phyloP scores from a whole-genome alignment of 2,113 vertebrate species.

The Nothoprocta perdicaria region DNA sequence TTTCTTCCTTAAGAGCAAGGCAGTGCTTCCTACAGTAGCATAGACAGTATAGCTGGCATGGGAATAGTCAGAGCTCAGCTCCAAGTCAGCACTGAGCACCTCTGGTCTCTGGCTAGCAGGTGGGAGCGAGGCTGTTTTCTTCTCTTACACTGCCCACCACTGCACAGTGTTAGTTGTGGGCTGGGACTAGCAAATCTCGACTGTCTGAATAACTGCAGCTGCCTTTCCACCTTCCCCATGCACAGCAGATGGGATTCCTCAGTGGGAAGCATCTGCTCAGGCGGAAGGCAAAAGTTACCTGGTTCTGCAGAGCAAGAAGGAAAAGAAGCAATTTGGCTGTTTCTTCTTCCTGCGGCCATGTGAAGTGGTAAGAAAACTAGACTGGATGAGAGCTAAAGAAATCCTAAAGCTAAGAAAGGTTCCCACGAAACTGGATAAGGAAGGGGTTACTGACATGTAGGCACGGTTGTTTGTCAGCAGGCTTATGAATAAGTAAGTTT shows the following conservation, averaged over 20 bases:
- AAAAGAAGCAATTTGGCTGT: not conserved
- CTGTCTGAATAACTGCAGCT: not conserved
- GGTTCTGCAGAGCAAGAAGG: not conserved
- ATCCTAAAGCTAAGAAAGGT: not conserved
- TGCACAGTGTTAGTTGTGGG: not conserved
- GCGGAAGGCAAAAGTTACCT: not conserved
- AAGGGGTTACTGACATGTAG: not conserved
- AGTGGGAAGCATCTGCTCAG: not conserved
- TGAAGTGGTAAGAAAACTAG: not conserved
- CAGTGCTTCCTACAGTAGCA: not conserved
- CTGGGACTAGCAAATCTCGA: not conserved
- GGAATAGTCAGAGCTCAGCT: fast-evolving
- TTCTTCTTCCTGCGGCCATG: not conserved
- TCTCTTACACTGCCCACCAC: not conserved
- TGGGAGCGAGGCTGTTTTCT: not conserved
- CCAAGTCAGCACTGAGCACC: not conserved
- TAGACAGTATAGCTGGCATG: not conserved
- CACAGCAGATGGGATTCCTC: not conserved
- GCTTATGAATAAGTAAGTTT: not conserved
- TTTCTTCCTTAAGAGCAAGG: not conserved
- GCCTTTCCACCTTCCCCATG: not conserved
- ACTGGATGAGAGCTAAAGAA: not conserved
- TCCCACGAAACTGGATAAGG: not conserved
- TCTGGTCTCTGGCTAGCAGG: not conserved
- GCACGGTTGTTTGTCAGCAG: not conserved